Conservation (phyloP, 2,113 vertebrate genomes). For the Cyphomyrus discorhynchus region DNA sequence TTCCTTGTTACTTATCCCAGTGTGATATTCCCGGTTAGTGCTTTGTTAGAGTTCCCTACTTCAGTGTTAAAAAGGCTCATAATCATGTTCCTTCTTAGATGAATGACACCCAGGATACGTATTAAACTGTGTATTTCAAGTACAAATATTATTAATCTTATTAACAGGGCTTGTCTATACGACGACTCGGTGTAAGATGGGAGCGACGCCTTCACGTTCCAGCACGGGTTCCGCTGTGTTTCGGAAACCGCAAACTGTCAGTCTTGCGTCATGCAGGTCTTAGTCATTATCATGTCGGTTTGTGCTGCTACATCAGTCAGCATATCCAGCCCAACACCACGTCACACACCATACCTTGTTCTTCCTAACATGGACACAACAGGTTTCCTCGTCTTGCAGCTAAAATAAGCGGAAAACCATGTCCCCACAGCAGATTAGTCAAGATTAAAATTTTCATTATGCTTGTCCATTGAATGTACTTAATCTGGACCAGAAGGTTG, state of each 20-base stretch:
- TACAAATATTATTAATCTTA: not conserved
- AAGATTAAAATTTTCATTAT: not conserved
- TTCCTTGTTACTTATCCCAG: no score
- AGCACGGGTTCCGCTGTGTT: no score
- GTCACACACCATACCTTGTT: not conserved
- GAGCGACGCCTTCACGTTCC: not conserved
- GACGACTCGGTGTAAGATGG: not conserved
- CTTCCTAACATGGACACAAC: not conserved
- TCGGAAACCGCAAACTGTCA: not conserved
- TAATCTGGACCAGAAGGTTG: not conserved
- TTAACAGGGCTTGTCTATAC: not conserved
- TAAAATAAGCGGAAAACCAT: not conserved
- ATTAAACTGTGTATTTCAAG: not conserved
- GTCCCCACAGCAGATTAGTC: not conserved
- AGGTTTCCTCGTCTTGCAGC: not conserved
- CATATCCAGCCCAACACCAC: not conserved
- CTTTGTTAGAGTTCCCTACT: no score
- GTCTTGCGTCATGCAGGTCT: not conserved
- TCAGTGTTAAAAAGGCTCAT: not conserved
- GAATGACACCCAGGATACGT: not conserved
- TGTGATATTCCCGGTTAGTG: no score
- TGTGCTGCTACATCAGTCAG: not conserved
- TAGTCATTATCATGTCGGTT: not conserved
- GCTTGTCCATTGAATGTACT: not conserved
- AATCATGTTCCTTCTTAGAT: not conserved